Evolutionary conservation across 2,888 invertebrate species (phyloP).

Genomic region (Balanococcus diminutus): DNA sequence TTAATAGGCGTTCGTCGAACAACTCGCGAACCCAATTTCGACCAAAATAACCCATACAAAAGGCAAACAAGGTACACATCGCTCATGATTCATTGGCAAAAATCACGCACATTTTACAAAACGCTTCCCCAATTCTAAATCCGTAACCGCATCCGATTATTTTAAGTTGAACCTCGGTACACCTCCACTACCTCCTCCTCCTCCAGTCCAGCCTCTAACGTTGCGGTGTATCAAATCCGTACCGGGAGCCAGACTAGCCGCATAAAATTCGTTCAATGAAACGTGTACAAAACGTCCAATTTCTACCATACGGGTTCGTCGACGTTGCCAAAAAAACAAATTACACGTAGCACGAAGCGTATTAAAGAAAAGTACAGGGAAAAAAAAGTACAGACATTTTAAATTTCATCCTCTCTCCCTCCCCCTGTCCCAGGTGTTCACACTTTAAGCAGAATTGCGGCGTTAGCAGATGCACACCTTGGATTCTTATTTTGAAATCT

Average conservation of each 20-base stretch:
- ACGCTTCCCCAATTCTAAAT: slow-evolving; percentile 2
- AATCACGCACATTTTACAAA: slow-evolving; percentile 14
- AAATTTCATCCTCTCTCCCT: background rate
- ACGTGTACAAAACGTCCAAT: background rate
- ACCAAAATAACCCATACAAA: background rate
- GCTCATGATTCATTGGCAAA: slow-evolving; percentile 15
- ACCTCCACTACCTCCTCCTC: too few relatives aligned
- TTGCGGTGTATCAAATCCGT: background rate
- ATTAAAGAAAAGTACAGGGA: background rate
- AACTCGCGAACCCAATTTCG: background rate
- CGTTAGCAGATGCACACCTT: background rate
- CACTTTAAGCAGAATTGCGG: background rate
- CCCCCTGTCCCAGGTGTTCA: background rate
- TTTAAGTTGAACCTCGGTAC: background rate
- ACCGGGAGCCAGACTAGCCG: slow-evolving; percentile 51
- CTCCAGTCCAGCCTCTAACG: background rate
- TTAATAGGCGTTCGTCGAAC: background rate
- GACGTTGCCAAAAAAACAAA: slow-evolving; percentile 57
- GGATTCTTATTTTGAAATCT: background rate
- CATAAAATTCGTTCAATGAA: slow-evolving; percentile 48
- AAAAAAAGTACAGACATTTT: background rate
- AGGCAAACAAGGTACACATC: background rate
- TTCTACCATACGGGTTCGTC: slow-evolving; percentile 8
- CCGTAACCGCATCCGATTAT: slow-evolving; percentile 18
- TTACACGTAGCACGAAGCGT: slow-evolving; percentile 49